A percentile compares a stretch with the other conserved stretches of the same genome.
phyloP scores from a whole-genome alignment of 2,797 vertebrate genomes.

The Enteromius afrohamiltoni region DNA sequence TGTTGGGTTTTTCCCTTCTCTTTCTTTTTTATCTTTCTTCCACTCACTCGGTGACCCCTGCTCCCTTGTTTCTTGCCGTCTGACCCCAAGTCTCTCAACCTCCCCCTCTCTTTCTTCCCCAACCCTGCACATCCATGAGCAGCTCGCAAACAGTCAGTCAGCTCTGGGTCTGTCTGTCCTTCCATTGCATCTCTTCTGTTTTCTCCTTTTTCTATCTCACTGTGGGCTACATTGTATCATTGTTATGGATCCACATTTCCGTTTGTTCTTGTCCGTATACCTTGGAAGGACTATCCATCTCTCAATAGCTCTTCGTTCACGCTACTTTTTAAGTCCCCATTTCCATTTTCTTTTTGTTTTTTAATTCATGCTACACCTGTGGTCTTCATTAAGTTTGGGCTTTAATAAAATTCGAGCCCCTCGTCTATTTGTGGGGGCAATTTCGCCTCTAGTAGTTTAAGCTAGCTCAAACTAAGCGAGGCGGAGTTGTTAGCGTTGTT shows the following conservation, averaged over 20 bases:
- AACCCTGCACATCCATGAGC: conserved; percentile 70
- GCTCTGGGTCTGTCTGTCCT: conserved; percentile 40
- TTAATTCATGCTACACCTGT: conserved; percentile 41
- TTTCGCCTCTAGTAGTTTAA: conserved; percentile 8
- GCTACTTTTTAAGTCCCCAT: conserved; percentile 35
- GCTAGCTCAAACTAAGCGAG: conserved; percentile 13
- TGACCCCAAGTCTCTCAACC: conserved; percentile 73
- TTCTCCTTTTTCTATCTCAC: conserved; percentile 60
- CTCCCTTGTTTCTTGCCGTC: conserved; percentile 81
- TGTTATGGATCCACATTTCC: conserved; percentile 58
- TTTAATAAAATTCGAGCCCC: conserved; percentile 33
- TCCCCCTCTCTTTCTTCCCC: conserved; percentile 68
- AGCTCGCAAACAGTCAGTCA: conserved; percentile 67
- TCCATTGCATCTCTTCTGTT: conserved; percentile 42
- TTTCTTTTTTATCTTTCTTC: conserved; percentile 75
- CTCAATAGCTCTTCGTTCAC: conserved; percentile 35
- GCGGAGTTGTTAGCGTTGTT: conserved; percentile 51
- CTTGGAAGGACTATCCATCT: conserved; percentile 54
- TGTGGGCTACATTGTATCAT: conserved; percentile 55
- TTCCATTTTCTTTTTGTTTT: not conserved
- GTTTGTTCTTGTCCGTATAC: conserved; percentile 53
- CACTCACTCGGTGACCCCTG: conserved; percentile 82
- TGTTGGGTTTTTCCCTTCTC: conserved; percentile 76
- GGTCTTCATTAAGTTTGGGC: conserved; percentile 33
- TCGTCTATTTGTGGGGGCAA: conserved; percentile 43